Conservation (phyloP, 1,140 invertebrate genomes). For the Anthonomus grandis region DNA sequence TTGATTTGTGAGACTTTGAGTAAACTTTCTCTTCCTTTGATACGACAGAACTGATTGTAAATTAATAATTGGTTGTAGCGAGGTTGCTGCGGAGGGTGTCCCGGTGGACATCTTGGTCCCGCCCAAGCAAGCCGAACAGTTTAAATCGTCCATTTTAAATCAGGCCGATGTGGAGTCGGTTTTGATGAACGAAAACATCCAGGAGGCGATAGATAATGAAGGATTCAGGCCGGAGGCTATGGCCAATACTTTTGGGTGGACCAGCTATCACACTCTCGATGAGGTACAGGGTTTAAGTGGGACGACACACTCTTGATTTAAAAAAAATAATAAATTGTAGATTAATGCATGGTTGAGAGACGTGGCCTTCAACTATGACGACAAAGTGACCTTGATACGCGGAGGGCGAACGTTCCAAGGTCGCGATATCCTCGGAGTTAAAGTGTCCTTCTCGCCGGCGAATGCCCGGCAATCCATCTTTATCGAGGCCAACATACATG, state of each 20-base stretch:
- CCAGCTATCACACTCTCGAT: constrained; percentile 24
- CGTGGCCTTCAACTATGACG: constrained; percentile 50
- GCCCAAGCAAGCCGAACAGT: constrained; percentile 31
- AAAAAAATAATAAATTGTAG: constrained; percentile 31
- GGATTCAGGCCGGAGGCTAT: constrained; percentile 7
- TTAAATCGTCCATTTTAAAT: constrained; percentile 23
- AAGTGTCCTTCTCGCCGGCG: constrained; percentile 51
- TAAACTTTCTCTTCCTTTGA: not conserved
- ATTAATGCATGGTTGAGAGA: constrained; percentile 52
- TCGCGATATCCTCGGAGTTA: constrained; percentile 60
- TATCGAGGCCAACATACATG: constrained; percentile 54
- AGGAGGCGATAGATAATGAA: constrained; percentile 42
- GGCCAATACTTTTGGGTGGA: constrained; percentile 22
- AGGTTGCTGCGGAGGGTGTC: not conserved
- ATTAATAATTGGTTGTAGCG: constrained; percentile 8
- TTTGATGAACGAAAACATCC: constrained; percentile 46
- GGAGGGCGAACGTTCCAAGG: constrained; percentile 59
- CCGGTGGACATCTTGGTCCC: constrained; percentile 47
- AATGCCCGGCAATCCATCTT: constrained; percentile 47
- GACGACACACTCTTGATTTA: not conserved
- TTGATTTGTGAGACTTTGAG: too few species aligned
- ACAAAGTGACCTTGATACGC: constrained; percentile 51
- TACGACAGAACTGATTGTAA: not conserved
- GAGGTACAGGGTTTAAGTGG: constrained; percentile 24
- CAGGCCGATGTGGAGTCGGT: constrained; percentile 32